A percentile compares a stretch with the other conserved stretches of the same genome.
phyloP scores from a whole-genome alignment of 2,797 vertebrate species.

The Adrianichthys oophorus region DNA sequence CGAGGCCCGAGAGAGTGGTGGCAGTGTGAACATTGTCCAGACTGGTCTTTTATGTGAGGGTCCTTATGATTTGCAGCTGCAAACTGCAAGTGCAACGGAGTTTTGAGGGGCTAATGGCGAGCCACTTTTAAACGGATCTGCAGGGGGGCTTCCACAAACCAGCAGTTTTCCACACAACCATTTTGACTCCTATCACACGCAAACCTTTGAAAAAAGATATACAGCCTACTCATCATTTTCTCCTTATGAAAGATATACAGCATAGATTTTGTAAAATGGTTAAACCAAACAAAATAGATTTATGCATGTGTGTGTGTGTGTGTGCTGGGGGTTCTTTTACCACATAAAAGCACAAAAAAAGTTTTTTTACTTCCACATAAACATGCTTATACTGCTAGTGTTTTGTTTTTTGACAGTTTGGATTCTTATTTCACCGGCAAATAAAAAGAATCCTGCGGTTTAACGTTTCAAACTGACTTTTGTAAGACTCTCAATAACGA shows the following conservation, averaged over 20 bases:
- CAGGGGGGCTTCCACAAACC: slow-evolving; percentile 42
- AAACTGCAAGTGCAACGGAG: slow-evolving; percentile 49
- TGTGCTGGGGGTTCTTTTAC: too few species aligned
- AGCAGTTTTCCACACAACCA: slow-evolving; percentile 3
- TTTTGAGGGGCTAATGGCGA: slow-evolving; percentile 38
- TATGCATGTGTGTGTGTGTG: too few species aligned
- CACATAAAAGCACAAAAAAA: too few species aligned
- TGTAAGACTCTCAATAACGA: too few species aligned
- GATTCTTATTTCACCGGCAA: too few species aligned
- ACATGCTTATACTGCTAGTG: too few species aligned
- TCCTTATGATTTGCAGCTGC: slow-evolving; percentile 60
- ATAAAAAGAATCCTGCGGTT: too few species aligned
- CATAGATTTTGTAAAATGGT: neutral
- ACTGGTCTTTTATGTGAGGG: slow-evolving; percentile 28
- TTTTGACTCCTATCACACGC: slow-evolving; percentile 1
- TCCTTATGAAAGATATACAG: neutral
- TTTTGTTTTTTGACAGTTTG: too few species aligned
- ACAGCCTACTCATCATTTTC: neutral
- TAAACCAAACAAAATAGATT: neutral
- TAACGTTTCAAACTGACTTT: too few species aligned
- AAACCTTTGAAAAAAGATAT: neutral
- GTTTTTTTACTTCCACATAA: too few species aligned
- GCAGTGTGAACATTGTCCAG: slow-evolving; percentile 70
- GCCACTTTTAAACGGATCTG: slow-evolving; percentile 34
- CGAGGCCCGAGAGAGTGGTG: slow-evolving; percentile 43